Base-by-base conservation (phyloP, 2,113 vertebrate genomes). In the Esox niger region DNA sequence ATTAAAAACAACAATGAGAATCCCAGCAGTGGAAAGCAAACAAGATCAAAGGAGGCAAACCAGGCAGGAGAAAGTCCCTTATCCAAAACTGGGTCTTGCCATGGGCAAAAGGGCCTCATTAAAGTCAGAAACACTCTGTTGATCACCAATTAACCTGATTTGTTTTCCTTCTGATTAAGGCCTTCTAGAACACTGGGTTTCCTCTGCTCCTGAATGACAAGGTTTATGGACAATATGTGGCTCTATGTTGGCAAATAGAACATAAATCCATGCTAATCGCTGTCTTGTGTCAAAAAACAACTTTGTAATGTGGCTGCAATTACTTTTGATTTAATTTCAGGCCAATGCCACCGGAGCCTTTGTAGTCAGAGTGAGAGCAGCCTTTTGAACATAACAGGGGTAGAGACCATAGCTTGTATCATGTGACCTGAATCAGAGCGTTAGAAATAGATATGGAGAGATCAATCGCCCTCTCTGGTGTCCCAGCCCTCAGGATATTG, bases 111-210 rank as follows among this genome's bases (percentile, higher is more conserved):
- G 86, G 92, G 93, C 90, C 95, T 96, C 94, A 96, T 97, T 97
- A 96, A 91, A 96, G 91, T 89, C 94, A 91, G 83, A 93, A 93
- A 94, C 93, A 87, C 92, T 92, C 85, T 84, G 94, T 93, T 96
- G 97, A 99, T 99, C 95, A 94, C 91, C 95, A 96, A 96, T 99
- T 98, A 99, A 97, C 95, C 95, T 94, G 94, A 94, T 95, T 97
- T 98, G 95, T 94, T 91, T 89, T 82, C 91, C 90, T 89, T 93
- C 92, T 95, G 93, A 95, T 96, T 94, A 93, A 93, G 91, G 93
- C 91, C 88, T 92, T 79, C 83, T 90, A 86, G 86, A 88, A 93
- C 89, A 91, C 82, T 88, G 89, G 89, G 91, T 93, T 90, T 88
- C 90, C 88, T 90, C 75, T 77, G 82, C 79, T 82, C 83, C 83